Percentiles rank a stretch among this genome's conserved stretches.
Conservation (phyloP, 2,888 invertebrate species). For the Spodoptera littoralis region DNA sequence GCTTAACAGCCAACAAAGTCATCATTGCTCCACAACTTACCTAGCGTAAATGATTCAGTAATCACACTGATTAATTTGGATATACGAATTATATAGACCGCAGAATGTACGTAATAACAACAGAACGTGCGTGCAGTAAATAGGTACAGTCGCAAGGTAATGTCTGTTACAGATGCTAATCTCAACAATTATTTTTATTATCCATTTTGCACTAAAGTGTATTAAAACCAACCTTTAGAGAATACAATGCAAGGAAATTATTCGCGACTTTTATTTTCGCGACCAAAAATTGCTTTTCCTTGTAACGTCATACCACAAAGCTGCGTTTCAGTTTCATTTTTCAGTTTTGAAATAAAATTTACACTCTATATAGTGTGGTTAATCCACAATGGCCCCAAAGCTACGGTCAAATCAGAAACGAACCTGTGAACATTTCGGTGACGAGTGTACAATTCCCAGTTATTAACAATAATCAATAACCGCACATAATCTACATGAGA, state of each 20-base stretch:
- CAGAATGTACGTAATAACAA: slow-evolving; percentile 66
- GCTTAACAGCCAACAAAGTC: slow-evolving; percentile 10
- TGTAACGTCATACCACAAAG: slow-evolving; percentile 18
- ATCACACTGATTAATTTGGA: slow-evolving; percentile 56
- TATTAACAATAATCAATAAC: slow-evolving; percentile 62
- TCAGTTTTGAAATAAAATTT: slow-evolving; percentile 16
- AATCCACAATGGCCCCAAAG: slow-evolving; percentile 5
- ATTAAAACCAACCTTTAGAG: slow-evolving; percentile 26
- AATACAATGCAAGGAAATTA: slow-evolving; percentile 14
- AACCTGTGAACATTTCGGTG: slow-evolving; percentile 20
- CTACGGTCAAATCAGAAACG: slow-evolving; percentile 19
- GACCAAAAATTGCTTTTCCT: slow-evolving; percentile 14
- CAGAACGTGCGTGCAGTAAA: slow-evolving; percentile 51
- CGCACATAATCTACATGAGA: slow-evolving; percentile 55
- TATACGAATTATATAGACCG: slow-evolving; percentile 64
- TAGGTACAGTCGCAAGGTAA: slow-evolving; percentile 48
- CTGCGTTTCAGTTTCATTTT: slow-evolving; percentile 18
- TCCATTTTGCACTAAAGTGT: slow-evolving; percentile 34
- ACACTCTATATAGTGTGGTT: slow-evolving; percentile 14
- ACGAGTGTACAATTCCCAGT: slow-evolving; percentile 45
- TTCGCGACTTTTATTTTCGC: slow-evolving; percentile 6
- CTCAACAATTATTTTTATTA: slow-evolving; percentile 35
- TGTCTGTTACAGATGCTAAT: slow-evolving; percentile 42
- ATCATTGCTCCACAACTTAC: slow-evolving; percentile 16
- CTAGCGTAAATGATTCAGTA: slow-evolving; percentile 39